Evolutionary conservation across 2,797 vertebrate species (phyloP), one percentile per base, ranked within the genome.

Genomic region (Sebastes flavidus): DNA sequence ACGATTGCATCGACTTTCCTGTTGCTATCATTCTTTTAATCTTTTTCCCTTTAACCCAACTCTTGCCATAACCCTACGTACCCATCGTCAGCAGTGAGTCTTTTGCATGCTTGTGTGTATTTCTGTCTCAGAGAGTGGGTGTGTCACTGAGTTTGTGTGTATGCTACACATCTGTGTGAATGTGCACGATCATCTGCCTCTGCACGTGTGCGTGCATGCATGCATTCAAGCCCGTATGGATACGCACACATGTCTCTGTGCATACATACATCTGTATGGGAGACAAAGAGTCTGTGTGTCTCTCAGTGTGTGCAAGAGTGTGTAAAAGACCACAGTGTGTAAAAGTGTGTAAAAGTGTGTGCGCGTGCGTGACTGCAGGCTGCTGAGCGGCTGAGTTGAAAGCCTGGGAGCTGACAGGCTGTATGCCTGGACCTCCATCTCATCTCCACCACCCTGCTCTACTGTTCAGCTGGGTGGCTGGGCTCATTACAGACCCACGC

Each of bases 401-500:
- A 96, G 95, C 91, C 92, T 90, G 84, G 82, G 66, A 93, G 92
- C 88, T 91, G 90, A 94, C 94, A 94, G 91, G 84, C 91, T 89
- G 83, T 89, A 89, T 87, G 93, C 94, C 94, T 93, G 91, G 95
- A 95, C 95, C 93, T 94, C 95, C 92, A 95, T 95, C 93, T 93
- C 93, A 89, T 81, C 89, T 91, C 84, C 90, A 92, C 88, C 92
- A 91, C 92, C 90, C 89, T 91, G 91, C 90, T 95, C 93, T 80
- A 89, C 92, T 91, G 91, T 92, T 93, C 92, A 91, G 89, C 82
- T 90, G 89, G 92, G 92, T 95, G 94, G 92, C 92, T 95, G 93
- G 83, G 94, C 95, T 96, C 95, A 95, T 95, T 96, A 96, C 94
- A 92, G 94, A 92, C 81, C 89, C 86, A 90, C 83, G 86, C 87